Conservation (phyloP, 2,113 vertebrate genomes). For the Cinclus cinclus region DNA sequence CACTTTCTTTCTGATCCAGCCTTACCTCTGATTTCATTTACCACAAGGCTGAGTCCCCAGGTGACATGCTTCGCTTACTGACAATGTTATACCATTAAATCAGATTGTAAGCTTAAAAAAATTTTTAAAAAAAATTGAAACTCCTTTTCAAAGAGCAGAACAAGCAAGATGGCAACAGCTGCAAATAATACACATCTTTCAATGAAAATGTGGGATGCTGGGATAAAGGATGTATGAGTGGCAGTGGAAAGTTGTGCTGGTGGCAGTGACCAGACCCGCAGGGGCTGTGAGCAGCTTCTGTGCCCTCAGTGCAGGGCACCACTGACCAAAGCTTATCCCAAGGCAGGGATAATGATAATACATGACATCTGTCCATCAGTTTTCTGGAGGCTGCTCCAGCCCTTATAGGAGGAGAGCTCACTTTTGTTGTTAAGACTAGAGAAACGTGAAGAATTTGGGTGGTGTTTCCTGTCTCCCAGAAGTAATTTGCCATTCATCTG, state of each 20-base stretch:
- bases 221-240: neutral
- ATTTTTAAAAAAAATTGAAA: neutral
- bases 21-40: neutral
- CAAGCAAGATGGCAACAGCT: neutral
- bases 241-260: neutral
- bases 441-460: neutral
- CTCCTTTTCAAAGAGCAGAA: neutral
- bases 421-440: neutral
- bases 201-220: neutral
- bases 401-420: neutral
- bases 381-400: neutral
- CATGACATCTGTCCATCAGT: neutral
- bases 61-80: neutral
- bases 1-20: neutral
- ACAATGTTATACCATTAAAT: neutral
- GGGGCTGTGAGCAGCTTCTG: neutral
- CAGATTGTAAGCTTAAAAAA: neutral
- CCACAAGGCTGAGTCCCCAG: neutral
- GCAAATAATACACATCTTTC: neutral
- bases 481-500: neutral
- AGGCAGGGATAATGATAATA: neutral
- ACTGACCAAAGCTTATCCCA: neutral
- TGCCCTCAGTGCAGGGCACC: fast-evolving
- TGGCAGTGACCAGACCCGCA: fast-evolving
- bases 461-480: neutral